Conservation (phyloP, 2,888 invertebrate genomes). For the Papilio protenor region DNA sequence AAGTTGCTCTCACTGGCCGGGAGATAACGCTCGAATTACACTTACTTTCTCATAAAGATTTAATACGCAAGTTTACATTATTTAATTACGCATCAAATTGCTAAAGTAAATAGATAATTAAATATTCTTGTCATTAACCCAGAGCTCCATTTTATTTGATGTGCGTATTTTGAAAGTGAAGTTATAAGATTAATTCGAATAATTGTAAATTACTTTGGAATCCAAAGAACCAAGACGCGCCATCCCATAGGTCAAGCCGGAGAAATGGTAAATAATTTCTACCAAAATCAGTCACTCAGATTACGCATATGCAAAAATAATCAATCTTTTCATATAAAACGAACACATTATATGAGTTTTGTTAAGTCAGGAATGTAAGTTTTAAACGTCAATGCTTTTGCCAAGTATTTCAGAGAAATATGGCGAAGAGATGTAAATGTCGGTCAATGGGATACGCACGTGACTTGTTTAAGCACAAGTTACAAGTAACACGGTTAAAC, state of each 20-base stretch:
- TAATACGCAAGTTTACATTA: not conserved
- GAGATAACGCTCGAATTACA: slow-evolving; percentile 28
- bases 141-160: not conserved
- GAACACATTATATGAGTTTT: not conserved
- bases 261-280: not conserved
- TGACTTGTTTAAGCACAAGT: slow-evolving; percentile 31
- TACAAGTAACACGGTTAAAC: slow-evolving; percentile 29
- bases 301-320: not conserved
- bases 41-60: slow-evolving; percentile 16
- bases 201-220: too few relatives aligned
- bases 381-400: not conserved
- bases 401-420: slow-evolving; percentile 18
- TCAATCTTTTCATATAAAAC: not conserved
- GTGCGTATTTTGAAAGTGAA: not conserved
- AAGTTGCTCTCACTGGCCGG: slow-evolving; percentile 28
- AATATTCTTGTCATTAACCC: not conserved
- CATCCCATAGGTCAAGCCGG: not conserved
- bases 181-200: not conserved
- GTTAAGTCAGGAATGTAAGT: not conserved
- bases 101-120: not conserved
- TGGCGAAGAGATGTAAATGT: slow-evolving; percentile 29
- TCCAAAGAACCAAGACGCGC: not conserved
- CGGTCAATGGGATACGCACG: slow-evolving; percentile 37
- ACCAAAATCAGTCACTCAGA: not conserved
- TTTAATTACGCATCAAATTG: not conserved